Percentiles rank a stretch among this genome's conserved stretches.
phyloP scores from a whole-genome alignment of 2,797 vertebrate species.

The Coregonus ussuriensis region DNA sequence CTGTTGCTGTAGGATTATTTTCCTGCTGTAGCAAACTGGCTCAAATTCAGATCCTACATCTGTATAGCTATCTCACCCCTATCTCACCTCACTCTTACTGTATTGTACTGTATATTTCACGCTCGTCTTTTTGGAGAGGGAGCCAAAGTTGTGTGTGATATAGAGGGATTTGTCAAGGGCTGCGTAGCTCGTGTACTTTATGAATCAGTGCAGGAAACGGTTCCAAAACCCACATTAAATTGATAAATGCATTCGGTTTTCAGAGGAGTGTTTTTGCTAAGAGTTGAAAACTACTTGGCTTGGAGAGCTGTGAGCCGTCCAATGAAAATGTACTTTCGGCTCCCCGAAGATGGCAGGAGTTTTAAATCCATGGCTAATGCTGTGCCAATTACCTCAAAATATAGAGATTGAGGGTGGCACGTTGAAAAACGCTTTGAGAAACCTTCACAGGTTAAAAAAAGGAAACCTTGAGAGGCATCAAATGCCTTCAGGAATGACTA shows the following conservation, averaged over 20 bases:
- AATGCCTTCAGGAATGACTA: neutral
- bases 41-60: no score
- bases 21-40: no score
- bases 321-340: neutral
- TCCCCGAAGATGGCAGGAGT: neutral
- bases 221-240: neutral
- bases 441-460: neutral
- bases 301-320: neutral
- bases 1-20: no score
- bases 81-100: neutral
- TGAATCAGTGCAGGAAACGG: neutral
- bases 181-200: neutral
- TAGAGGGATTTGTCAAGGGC: neutral
- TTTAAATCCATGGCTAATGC: neutral
- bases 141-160: neutral
- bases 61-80: neutral
- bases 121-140: neutral
- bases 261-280: neutral
- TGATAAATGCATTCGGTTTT: neutral
- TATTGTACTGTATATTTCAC: slow-evolving; percentile 4
- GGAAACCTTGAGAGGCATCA: neutral
- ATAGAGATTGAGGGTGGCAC: neutral
- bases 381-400: slow-evolving; percentile 1
- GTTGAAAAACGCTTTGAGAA: neutral
- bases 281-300: neutral